Evolutionary conservation across 2,888 invertebrate genomes (phyloP).

Genomic region (Thumatha senex): DNA sequence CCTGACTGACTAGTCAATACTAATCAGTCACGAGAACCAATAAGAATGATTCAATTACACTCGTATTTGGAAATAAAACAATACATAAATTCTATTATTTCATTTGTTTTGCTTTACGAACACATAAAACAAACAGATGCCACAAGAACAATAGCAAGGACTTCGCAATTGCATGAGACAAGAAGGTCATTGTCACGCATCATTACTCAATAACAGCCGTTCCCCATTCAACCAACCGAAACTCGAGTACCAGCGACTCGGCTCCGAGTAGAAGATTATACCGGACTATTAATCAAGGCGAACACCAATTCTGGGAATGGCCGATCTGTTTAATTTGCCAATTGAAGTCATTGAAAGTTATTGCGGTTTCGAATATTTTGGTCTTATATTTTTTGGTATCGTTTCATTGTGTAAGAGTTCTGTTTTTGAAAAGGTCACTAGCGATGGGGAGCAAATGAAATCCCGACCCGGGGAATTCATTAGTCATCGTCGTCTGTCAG

Average conservation of each 20-base stretch:
- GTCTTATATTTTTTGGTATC: constrained; percentile 12
- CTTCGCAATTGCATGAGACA: constrained; percentile 35
- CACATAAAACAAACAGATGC: constrained; percentile 41
- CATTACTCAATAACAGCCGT: constrained; percentile 55
- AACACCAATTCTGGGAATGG: constrained; percentile 25
- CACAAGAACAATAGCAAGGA: constrained; percentile 50
- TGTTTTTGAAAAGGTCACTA: background rate
- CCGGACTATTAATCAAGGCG: constrained; percentile 37
- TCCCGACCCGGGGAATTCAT: background rate
- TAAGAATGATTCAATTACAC: no score
- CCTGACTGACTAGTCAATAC: no score
- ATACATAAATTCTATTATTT: no score
- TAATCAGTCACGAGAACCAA: no score
- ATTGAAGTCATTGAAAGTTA: constrained; percentile 37
- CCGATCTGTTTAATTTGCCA: constrained; percentile 26
- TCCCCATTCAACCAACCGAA: constrained; percentile 43
- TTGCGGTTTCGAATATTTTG: constrained; percentile 26
- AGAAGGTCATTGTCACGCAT: constrained; percentile 65
- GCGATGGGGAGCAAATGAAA: no score
- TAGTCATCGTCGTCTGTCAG: no score
- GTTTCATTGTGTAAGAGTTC: constrained; percentile 5
- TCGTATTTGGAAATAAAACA: no score
- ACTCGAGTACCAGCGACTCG: constrained; percentile 33
- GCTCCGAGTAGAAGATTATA: constrained; percentile 37
- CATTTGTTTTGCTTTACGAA: background rate